Conservation (phyloP, 2,888 invertebrate genomes). For the Lepidonotus clava region DNA sequence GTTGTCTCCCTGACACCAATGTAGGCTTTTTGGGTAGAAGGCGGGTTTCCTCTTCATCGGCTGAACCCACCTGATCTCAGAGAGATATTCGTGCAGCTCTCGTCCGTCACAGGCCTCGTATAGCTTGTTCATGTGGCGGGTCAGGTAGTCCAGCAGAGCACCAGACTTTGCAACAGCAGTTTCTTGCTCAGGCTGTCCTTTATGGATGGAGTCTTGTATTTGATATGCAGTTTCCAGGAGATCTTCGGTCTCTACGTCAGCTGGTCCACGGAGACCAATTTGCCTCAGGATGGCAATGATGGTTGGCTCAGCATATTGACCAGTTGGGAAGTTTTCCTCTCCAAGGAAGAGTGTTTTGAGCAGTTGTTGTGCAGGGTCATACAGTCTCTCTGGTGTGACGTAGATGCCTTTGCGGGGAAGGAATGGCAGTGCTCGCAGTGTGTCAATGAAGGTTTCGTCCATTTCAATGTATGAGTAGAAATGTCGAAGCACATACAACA, state of each 20-base stretch:
- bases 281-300: constrained; percentile 65
- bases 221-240: constrained; percentile 62
- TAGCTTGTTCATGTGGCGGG: constrained; percentile 57
- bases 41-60: constrained; percentile 55
- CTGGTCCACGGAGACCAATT: constrained; percentile 66
- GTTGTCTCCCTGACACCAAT: constrained; percentile 54
- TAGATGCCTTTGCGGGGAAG: constrained; percentile 63
- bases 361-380: constrained; percentile 66
- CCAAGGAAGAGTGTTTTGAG: constrained; percentile 65
- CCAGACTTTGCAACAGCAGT: constrained; percentile 61
- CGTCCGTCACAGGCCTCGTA: constrained; percentile 55
- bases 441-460: constrained; percentile 59
- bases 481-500: constrained; percentile 65
- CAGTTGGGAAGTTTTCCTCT: constrained; percentile 68
- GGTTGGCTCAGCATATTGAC: constrained; percentile 60
- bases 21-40: constrained; percentile 59
- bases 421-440: constrained; percentile 63
- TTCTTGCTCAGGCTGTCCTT: constrained; percentile 1
- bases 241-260: constrained; percentile 66
- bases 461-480: constrained; percentile 59
- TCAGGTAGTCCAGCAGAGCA: constrained; percentile 63
- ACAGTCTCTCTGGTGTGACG: constrained; percentile 64
- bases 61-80: constrained; percentile 63
- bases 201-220: constrained; percentile 58
- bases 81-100: constrained; percentile 57